Evolutionary conservation across 2,888 invertebrate species (phyloP), one percentile per base, ranked within the genome.

Genomic region (Parapristionchus giblindavisi): DNA sequence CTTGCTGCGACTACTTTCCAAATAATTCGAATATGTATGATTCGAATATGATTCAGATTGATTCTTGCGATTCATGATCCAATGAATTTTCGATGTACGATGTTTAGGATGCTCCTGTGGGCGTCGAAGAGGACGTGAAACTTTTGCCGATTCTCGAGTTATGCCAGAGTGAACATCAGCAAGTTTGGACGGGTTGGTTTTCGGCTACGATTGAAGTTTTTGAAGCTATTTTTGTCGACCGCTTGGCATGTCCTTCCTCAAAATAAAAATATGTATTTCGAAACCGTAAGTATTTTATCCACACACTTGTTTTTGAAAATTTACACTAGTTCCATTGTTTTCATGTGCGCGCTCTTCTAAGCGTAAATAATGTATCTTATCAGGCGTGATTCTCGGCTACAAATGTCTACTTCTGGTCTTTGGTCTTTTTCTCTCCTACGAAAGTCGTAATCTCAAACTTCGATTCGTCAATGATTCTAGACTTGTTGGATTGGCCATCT

Each of bases 401-500:
- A 99, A 99, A 89, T 97, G 97, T 1, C 91, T 99, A 52, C 93
- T 99, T 75, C 91, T 99, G 80, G 93, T 99, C 6, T 97, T 99
- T 88, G 99, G 99, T 1, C 91, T 99, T 75, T 98, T 99, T 89
- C 91, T 99, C 83, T 96, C 98, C 2, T 99, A 99, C 89, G 99
- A 99, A 90, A 98, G 97, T 1, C 92, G 99, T 74, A 96, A 96
- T 80, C 93, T 99, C 81, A 99, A 98, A 91, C 93, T 98, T 76
- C 90, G 90, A 82, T 95, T 95, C 90, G 95, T 99, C 88, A 99
- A 99, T 90, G 99, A 99, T 90, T 96, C 96, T 0, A 92, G 97
- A 86, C 95, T 96, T 89, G 97, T 99, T 36, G 97, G 96, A 81
- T 96, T 99, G 95, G 95, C 96, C 88, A 98, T 99, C 89, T 99